phyloP scores from a whole-genome alignment of 2,888 invertebrate species.

The Thecophora atra region DNA sequence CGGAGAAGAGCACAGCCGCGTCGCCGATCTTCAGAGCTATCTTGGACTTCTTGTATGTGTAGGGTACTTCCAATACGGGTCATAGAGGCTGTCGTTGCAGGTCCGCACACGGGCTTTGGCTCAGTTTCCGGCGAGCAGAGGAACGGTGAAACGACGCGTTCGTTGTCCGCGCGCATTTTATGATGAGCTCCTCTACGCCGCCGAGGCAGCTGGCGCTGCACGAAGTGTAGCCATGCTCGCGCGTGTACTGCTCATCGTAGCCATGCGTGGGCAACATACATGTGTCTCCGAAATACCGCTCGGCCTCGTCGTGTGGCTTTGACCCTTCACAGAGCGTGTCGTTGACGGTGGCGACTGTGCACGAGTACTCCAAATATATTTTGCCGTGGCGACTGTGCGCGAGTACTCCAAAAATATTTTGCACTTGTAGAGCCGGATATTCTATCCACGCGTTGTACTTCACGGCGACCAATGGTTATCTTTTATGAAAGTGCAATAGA shows the following conservation, averaged over 20 bases:
- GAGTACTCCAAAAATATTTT: conserved; percentile 94
- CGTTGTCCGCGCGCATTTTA: conserved; percentile 88
- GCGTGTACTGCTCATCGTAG: conserved; percentile 64
- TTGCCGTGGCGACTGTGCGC: too few relatives aligned
- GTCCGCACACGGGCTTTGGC: conserved; percentile 89
- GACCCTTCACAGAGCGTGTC: conserved; percentile 88
- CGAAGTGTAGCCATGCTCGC: conserved; percentile 86
- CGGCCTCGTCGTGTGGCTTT: conserved; percentile 83
- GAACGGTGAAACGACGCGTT: conserved; percentile 86
- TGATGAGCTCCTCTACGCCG: conserved; percentile 85
- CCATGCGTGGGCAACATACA: conserved; percentile 75
- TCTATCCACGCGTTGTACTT: conserved; percentile 91
- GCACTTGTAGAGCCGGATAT: conserved; percentile 88
- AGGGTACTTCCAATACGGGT: conserved; percentile 92
- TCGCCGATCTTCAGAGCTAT: conserved; percentile 90
- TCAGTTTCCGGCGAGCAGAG: conserved; percentile 87
- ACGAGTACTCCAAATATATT: too few relatives aligned
- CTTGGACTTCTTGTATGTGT: conserved; percentile 80
- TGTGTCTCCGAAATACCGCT: conserved; percentile 81
- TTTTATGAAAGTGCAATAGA: conserved; percentile 84
- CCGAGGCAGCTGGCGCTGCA: conserved; percentile 96
- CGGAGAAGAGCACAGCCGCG: conserved; percentile 87
- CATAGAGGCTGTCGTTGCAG: conserved; percentile 95
- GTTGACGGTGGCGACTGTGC: conserved; percentile 86
- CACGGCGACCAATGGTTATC: conserved; percentile 91